Conservation (phyloP, 2,888 invertebrate species). For the Thumatha senex region DNA sequence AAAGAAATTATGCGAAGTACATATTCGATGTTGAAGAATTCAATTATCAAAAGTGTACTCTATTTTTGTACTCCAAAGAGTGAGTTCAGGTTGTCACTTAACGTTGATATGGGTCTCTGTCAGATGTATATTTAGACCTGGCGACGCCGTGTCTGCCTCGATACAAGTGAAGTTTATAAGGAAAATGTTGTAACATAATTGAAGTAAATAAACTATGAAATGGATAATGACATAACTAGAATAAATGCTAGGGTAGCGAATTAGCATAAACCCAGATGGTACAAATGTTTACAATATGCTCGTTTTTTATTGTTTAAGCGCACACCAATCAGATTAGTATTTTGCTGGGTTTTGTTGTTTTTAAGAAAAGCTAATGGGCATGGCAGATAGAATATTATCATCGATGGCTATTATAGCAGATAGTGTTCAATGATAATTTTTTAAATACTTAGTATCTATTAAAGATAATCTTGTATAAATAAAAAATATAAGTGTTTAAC, state of each 20-base stretch:
- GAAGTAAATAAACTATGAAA: not conserved
- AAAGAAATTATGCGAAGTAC: not conserved
- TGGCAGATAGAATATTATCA: too few relatives aligned
- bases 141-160: slow-evolving; percentile 45
- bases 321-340: too few relatives aligned
- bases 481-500: too few relatives aligned
- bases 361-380: too few relatives aligned
- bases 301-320: too few relatives aligned
- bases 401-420: too few relatives aligned
- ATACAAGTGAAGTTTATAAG: slow-evolving; percentile 3
- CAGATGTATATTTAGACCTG: slow-evolving; percentile 46
- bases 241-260: not conserved
- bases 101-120: slow-evolving; percentile 17
- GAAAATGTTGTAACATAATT: not conserved
- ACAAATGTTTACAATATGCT: too few relatives aligned
- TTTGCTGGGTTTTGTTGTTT: too few relatives aligned
- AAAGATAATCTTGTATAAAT: too few relatives aligned
- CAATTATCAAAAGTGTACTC: not conserved
- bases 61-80: not conserved
- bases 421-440: too few relatives aligned
- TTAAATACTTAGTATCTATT: too few relatives aligned
- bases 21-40: not conserved
- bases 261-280: not conserved
- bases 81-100: not conserved
- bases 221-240: not conserved